Evolutionary conservation across 2,113 vertebrate genomes (phyloP), one percentile per base, ranked within the genome.

Genomic region (Rhabdomys dilectus): DNA sequence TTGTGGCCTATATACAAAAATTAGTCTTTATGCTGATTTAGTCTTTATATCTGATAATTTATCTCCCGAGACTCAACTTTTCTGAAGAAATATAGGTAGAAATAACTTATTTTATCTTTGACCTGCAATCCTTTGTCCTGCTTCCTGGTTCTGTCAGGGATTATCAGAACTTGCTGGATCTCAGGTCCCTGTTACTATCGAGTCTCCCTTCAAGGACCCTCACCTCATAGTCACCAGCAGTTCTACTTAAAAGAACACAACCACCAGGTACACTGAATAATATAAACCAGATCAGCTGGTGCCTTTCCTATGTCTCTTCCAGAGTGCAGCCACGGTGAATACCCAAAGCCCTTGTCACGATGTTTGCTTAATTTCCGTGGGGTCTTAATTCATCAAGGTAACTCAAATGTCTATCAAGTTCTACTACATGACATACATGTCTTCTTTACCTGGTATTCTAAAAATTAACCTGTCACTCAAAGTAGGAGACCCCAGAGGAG

Each of bases 1-100:
- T 64, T 64, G 10, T 96, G 91, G 80, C 45, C 91, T 93, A 77
- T 34, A 19, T 34, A 90, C n/a, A 96, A 60, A 97, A 94, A 96
- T 81, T 66, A 48, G 48, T 36, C 77, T 91, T 94, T 81, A 95
- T 81, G 77, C 21, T 94, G 58, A 48, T 92, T 96, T n/a, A n/a
- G n/a, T n/a, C n/a, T n/a, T 86, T 95, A 0, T 75, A 92, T 89
- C 48, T 93, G 87, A 78, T 95, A 96, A 94, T 73, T 77, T 91
- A 95, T 64, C 42, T 91, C 62, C 39, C 66, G 21, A 89, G 19
- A 80, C 58, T 85, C 11, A n/a, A 78, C 75, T 97, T 97, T 92
- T 93, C 60, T 93, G 45, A 93, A 88, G 73, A 91, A 96, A 62
- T 73, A 92, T 70, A 92, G 13, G 80, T 36, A 88, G 86, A 73